Evolutionary conservation across 2,113 vertebrate genomes (phyloP).

Genomic region (Nycticryphes semicollaris): DNA sequence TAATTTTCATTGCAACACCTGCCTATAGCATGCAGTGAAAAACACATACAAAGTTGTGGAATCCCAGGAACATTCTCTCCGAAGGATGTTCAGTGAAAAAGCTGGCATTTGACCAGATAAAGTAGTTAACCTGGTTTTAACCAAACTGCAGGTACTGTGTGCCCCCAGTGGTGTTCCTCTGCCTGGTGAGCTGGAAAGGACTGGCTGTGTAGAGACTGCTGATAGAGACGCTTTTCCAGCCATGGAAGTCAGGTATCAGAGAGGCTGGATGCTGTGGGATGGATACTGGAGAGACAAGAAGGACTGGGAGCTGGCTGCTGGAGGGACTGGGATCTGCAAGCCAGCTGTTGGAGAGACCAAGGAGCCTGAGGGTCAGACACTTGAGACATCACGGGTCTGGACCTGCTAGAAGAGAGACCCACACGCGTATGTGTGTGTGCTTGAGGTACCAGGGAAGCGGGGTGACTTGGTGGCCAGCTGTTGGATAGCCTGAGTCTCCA

Average conservation of each 20-base stretch:
- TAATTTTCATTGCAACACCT: neutral
- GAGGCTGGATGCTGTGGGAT: neutral
- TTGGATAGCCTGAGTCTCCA: neutral
- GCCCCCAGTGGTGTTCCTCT: neutral
- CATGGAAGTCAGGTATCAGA: neutral
- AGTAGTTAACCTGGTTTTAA: neutral
- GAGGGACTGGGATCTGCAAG: neutral
- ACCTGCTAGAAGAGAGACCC: neutral
- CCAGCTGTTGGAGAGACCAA: neutral
- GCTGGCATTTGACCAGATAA: neutral
- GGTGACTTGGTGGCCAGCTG: neutral
- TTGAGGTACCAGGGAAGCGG: neutral
- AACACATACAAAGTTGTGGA: accelerated
- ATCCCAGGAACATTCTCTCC: neutral
- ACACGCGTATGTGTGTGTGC: neutral
- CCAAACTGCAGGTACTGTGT: neutral
- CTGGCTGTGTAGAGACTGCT: neutral
- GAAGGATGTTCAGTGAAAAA: neutral
- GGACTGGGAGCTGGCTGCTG: neutral
- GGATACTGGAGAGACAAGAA: neutral
- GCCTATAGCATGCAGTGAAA: neutral
- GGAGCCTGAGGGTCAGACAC: neutral
- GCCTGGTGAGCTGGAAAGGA: neutral
- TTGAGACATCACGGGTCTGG: neutral
- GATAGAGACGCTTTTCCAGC: neutral